These are phyloP conservation scores for Phocoena sinus DNA, from an alignment of 2,113 vertebrate species.

Conservation along the genomic window DNA sequence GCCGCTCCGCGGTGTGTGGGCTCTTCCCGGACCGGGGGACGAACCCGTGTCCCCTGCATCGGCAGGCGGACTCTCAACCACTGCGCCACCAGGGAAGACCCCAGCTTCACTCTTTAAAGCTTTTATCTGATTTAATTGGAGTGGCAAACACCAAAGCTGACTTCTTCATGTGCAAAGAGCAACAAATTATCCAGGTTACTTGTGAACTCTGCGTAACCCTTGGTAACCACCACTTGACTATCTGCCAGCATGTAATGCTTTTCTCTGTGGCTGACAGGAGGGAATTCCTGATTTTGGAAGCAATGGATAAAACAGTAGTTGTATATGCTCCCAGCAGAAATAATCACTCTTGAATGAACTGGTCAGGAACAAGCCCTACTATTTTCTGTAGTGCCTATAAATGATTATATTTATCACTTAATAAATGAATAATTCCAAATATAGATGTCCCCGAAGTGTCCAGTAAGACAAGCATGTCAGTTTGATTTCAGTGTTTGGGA, in stretches of 20 bases:
- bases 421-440: slow-evolving; percentile 1
- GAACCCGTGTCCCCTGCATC: no score
- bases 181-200: neutral
- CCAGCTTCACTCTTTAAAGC: neutral
- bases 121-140: neutral
- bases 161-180: neutral
- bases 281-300: neutral
- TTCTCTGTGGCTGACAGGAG: neutral
- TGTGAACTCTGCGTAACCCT: neutral
- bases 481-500: neutral
- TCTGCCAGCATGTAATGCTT: neutral
- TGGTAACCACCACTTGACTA: neutral
- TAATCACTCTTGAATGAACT: neutral
- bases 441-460: neutral
- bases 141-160: neutral
- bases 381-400: neutral
- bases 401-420: neutral
- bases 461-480: neutral
- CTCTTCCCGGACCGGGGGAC: no score
- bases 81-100: no score
- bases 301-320: neutral
- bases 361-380: neutral
- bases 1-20: no score
- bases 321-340: neutral
- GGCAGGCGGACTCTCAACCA: no score